Evolutionary conservation across 1,140 invertebrate species (phyloP), one percentile per base, ranked within the genome.

Genomic region (Sesamia nonagrioides): DNA sequence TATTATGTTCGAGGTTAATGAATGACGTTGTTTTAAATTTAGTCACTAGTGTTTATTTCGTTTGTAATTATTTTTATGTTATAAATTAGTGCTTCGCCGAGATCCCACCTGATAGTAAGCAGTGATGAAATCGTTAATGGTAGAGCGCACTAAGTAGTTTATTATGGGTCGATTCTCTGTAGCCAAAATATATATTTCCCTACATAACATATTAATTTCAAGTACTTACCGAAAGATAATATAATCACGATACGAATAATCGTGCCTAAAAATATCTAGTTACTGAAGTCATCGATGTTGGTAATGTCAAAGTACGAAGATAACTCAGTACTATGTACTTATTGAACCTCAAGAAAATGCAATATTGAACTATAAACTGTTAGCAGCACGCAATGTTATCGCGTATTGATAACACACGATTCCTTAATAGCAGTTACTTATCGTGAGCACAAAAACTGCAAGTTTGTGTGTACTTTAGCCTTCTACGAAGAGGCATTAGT

Each of bases 401-500:
- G 68, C 2, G 6, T 8, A 33, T 54, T 13, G 48, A 71, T 37
- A 71, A 66, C 17, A n/a, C n/a, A 33, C 17, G 48, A 71, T 54
- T 71, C 48, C 18, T 69, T 69, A n/a, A 17, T 6, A 35, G 33
- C 6, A 48, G 2, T 21, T 33, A 27, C 4, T 37, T 27, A 27
- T 27, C 27, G 40, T 9, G 9, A 15, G n/a, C 7, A 1, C 13
- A 42, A 18, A 68, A 71, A 71, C 15, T 54, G 68, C 68, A 71
- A 7, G 27, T 9, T 35, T 6, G 21, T 71, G 21, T 71, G 48
- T 71, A 71, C 42, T 69, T 69, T 52, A 54, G 15, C 37, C 68
- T 54, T 52, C 72, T 18, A 74, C 60, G 60, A 73, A 33, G 52
- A 60, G 52, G 56, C 18, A 15, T n/a, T 33, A 74, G 61, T 21